A percentile compares a stretch with the other conserved stretches of the same genome.
Evolutionary conservation across 2,113 vertebrate species (phyloP).

Genomic region (Microtus montanus): DNA sequence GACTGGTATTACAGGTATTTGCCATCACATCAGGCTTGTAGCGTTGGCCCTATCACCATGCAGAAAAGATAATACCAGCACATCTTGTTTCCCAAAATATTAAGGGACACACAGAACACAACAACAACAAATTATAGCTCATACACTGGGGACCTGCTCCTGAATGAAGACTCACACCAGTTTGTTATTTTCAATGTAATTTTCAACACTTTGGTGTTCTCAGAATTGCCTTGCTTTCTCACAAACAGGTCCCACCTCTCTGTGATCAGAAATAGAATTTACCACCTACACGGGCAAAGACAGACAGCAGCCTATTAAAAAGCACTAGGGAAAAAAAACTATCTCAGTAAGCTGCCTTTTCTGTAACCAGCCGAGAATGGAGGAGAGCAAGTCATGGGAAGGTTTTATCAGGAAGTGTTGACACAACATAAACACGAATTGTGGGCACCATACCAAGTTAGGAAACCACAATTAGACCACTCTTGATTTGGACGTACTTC

Average conservation of each 20-base stretch:
- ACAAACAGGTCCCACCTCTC: background rate
- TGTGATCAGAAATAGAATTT: background rate
- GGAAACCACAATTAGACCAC: conserved; percentile 72
- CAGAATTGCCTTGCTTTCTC: background rate
- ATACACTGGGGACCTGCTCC: background rate
- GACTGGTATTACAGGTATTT: background rate
- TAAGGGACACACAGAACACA: background rate
- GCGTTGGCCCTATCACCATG: background rate
- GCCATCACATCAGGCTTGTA: background rate
- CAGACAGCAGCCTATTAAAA: background rate
- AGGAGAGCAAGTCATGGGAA: conserved; percentile 39
- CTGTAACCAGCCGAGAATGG: conserved; percentile 59
- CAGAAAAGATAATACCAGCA: conserved; percentile 15
- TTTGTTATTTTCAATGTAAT: background rate
- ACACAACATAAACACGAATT: conserved; percentile 59
- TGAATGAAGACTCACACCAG: background rate
- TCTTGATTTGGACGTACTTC: conserved; percentile 60
- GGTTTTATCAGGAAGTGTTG: conserved; percentile 70
- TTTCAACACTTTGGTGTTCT: background rate
- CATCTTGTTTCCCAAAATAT: conserved; percentile 5
- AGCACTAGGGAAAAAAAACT: background rate
- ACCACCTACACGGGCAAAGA: background rate
- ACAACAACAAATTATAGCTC: background rate
- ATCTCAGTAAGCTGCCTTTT: conserved; percentile 19
- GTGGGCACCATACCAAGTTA: conserved; percentile 43